Evolutionary conservation across 2,888 invertebrate genomes (phyloP), one percentile per base, ranked within the genome.

Genomic region (Calameuta filiformis): DNA sequence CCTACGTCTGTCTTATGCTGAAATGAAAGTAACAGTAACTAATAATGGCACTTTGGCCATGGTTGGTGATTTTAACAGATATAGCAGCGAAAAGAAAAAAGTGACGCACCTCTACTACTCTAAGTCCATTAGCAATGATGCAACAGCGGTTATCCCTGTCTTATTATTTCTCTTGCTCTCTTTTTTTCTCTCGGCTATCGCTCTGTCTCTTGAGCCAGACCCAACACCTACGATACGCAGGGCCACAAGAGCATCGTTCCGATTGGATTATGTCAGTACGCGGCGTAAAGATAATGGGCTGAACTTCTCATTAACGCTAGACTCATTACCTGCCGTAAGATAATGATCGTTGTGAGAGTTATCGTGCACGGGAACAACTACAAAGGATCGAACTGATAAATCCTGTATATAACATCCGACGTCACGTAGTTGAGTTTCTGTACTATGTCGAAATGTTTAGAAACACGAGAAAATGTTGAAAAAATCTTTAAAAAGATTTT

Each of bases 221-320:
- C 23, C 23, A 9, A 23, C 56, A 56, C 56, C 56, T 56, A 56
- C 9, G 56, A 56, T 23, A 56, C 56, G 56, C 23, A 23, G 23
- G 23, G 23, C 23, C 56, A 23, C 23, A 0, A 56, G 56, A 23
- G 56, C 56, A 56, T 33, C 71, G 71, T 71, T 71, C 71, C 71
- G 31, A 34, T 71, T 34, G 71, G 71, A 71, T 71, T 71, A 34
- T 71, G 71, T 71, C 71, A 31, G 71, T 34, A 12, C 31, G 71
- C 33, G 12, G 71, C 31, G 71, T 34, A 71, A 71, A 71, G 15
- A 34, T 34, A 34, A 71, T 56, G 56, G 23, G 23, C 56, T 56
- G 23, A 56, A 56, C 23, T 56, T 71, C 71, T 71, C 71, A 71
- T 71, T 71, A 71, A 71, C 71, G 31, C 71, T 71, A 33, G 31